phyloP scores from a whole-genome alignment of 2,113 vertebrate genomes.

The Cyprinus carpio region DNA sequence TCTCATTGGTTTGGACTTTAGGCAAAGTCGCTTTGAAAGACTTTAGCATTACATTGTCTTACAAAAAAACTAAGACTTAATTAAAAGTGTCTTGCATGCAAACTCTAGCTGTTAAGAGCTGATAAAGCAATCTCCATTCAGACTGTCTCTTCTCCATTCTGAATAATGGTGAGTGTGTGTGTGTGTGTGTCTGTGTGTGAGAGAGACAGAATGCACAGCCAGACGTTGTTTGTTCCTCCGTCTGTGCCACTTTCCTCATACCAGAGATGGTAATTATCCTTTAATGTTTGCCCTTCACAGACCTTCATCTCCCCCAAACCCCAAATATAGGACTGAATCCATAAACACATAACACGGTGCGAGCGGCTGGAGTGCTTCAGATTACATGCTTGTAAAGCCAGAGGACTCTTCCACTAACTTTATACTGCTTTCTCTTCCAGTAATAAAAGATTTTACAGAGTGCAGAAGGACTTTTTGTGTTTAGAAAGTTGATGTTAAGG shows the following conservation, averaged over 20 bases:
- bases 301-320: slow-evolving; percentile 48
- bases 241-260: neutral
- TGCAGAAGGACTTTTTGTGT: neutral
- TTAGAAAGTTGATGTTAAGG: neutral
- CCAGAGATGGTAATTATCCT: slow-evolving; percentile 52
- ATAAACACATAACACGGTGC: slow-evolving; percentile 13
- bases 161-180: neutral
- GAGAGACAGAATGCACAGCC: neutral
- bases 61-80: neutral
- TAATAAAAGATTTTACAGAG: neutral
- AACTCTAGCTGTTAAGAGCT: slow-evolving; percentile 21
- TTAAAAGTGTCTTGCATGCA: neutral
- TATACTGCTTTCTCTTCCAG: neutral
- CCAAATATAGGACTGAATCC: slow-evolving; percentile 48
- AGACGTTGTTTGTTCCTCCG: slow-evolving; percentile 10
- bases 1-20: neutral
- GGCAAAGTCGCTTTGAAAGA: neutral
- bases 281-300: slow-evolving; percentile 61
- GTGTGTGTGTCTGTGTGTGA: slow-evolving; percentile 15
- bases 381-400: neutral
- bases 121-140: slow-evolving; percentile 25
- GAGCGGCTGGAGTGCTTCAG: neutral
- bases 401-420: neutral
- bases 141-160: neutral
- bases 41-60: neutral